These are phyloP conservation scores for Doris montereyensis DNA, from an alignment of 2,888 invertebrate species.

Conservation along the genomic window DNA sequence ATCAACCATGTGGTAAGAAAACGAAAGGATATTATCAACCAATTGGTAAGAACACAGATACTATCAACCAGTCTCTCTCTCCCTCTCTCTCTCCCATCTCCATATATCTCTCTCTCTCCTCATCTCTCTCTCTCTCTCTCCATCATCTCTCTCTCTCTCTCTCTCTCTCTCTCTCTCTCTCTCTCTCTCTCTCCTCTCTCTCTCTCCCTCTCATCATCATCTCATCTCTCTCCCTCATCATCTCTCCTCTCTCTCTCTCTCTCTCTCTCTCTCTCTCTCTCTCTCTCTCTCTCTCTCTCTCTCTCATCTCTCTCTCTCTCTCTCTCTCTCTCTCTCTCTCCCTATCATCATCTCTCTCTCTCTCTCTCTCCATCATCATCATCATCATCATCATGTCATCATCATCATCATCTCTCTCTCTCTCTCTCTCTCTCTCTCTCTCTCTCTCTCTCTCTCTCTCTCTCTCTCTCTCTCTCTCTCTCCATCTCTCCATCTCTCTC, in stretches of 20 bases:
- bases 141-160: neutral
- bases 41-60: no score
- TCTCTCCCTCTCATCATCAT: neutral
- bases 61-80: no score
- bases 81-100: neutral
- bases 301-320: neutral
- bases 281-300: neutral
- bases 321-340: neutral
- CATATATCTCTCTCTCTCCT: neutral
- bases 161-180: neutral
- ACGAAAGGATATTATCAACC: no score
- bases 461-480: neutral
- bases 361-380: neutral
- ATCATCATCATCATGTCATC: no score
- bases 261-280: neutral
- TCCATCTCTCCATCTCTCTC: neutral
- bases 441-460: neutral
- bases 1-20: no score
- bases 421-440: neutral
- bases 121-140: neutral
- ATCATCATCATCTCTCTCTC: neutral
- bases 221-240: neutral
- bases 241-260: neutral
- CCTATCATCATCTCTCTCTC: neutral
- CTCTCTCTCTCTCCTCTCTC: neutral